These are phyloP conservation scores for Drosophila nigrodunni DNA, from an alignment of 1,140 invertebrate species.

Conservation along the genomic window DNA sequence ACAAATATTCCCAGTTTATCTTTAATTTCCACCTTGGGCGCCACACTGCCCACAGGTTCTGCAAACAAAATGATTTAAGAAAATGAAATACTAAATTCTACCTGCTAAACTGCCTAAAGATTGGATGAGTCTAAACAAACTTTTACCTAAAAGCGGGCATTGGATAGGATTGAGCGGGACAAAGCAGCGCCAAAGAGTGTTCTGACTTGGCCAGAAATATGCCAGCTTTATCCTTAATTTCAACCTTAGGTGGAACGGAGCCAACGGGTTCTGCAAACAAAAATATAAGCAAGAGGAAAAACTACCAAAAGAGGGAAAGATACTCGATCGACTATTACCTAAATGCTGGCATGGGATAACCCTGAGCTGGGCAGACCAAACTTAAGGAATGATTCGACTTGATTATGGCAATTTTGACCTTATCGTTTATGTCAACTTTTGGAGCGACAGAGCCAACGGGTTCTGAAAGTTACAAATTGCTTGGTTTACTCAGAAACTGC, in stretches of 20 bases:
- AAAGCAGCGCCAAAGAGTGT: slow-evolving; percentile 86
- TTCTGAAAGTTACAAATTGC: slow-evolving; percentile 71
- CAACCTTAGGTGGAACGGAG: slow-evolving; percentile 88
- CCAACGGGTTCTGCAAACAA: slow-evolving; percentile 86
- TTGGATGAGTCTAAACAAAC: background rate
- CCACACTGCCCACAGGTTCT: slow-evolving; percentile 87
- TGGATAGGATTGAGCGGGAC: slow-evolving; percentile 91
- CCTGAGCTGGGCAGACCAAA: slow-evolving; percentile 90
- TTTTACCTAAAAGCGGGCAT: slow-evolving; percentile 87
- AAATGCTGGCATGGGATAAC: slow-evolving; percentile 88
- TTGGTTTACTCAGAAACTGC: slow-evolving; percentile 15
- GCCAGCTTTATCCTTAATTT: slow-evolving; percentile 85
- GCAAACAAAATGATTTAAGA: slow-evolving; percentile 36
- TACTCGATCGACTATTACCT: slow-evolving; percentile 85
- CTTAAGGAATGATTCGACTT: slow-evolving; percentile 44
- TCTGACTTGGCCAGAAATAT: slow-evolving; percentile 79
- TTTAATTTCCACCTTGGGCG: slow-evolving; percentile 87
- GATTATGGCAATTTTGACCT: slow-evolving; percentile 71
- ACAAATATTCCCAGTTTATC: slow-evolving; percentile 85
- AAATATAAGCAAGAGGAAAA: background rate
- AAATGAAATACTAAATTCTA: background rate
- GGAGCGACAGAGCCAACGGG: slow-evolving; percentile 86
- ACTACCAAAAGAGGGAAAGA: background rate
- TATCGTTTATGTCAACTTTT: slow-evolving; percentile 85
- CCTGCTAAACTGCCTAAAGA: slow-evolving; percentile 11